A percentile compares a stretch with the other conserved stretches of the same genome.
Evolutionary conservation across 2,113 vertebrate genomes (phyloP).

Genomic region (Sander vitreus): DNA sequence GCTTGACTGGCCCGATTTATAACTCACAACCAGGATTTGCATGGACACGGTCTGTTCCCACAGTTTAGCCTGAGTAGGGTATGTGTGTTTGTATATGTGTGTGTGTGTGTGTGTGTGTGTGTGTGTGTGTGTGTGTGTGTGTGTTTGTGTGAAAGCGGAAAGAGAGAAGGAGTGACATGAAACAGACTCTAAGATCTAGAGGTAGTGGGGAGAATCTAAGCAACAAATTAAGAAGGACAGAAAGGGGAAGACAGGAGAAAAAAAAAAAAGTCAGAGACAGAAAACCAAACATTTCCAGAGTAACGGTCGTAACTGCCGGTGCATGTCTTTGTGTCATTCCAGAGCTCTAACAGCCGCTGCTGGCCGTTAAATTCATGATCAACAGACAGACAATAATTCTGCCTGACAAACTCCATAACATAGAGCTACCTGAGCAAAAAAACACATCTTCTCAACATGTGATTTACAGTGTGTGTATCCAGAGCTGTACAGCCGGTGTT

Average conservation of each 20-base stretch:
- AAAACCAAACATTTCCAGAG: conserved; percentile 40
- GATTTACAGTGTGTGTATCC: background rate
- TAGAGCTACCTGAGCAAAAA: conserved; percentile 31
- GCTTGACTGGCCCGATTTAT: conserved; percentile 56
- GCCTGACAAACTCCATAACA: background rate
- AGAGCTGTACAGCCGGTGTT: background rate
- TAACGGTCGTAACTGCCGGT: conserved; percentile 25
- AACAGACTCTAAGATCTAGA: conserved; percentile 9
- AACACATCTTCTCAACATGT: background rate
- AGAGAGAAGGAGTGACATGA: conserved; percentile 15
- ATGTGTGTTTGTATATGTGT: background rate
- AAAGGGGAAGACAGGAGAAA: background rate
- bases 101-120: conserved; percentile 8
- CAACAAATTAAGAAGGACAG: background rate
- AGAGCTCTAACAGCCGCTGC: conserved; percentile 12
- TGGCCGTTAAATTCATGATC: conserved; percentile 8
- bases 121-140: background rate
- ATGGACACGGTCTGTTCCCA: conserved; percentile 52
- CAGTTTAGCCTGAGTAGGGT: conserved; percentile 26
- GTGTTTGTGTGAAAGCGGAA: background rate
- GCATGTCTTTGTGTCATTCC: background rate
- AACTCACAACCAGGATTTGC: conserved; percentile 44
- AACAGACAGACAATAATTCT: conserved; percentile 14
- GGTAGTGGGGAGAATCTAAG: background rate
- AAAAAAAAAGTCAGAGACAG: background rate